These are phyloP conservation scores for Caenorhabditis panamensis DNA, from an alignment of 2,888 invertebrate genomes.

Conservation along the genomic window DNA sequence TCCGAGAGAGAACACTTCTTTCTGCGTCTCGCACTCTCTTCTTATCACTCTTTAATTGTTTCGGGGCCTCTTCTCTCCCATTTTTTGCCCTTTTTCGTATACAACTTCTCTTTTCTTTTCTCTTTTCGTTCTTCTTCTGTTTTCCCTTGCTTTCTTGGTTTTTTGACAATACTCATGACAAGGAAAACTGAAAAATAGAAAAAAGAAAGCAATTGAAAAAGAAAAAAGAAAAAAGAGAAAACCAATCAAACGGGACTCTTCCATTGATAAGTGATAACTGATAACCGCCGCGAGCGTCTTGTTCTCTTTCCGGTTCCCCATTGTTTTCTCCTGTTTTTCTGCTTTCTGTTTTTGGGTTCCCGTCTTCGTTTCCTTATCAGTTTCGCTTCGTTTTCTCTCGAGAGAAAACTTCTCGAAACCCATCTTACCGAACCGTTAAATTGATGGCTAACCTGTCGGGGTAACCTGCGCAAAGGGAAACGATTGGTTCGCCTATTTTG, in stretches of 20 bases:
- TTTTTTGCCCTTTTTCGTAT: slow-evolving; percentile 7
- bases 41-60: slow-evolving; percentile 18
- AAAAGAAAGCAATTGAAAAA: too few species aligned
- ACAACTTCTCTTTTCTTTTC: background rate
- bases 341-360: background rate
- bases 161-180: too few species aligned
- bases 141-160: too few species aligned
- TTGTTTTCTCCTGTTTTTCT: background rate
- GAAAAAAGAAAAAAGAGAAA: background rate
- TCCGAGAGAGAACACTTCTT: background rate
- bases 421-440: too few species aligned
- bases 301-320: slow-evolving; percentile 1
- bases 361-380: background rate
- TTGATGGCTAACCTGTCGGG: too few species aligned
- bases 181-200: too few species aligned
- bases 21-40: slow-evolving; percentile 10
- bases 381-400: background rate
- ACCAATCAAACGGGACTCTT: background rate
- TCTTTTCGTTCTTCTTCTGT: background rate
- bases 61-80: slow-evolving; percentile 6
- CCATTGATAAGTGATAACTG: background rate
- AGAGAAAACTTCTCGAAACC: slow-evolving; percentile 1
- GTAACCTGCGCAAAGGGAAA: too few species aligned
- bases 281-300: background rate
- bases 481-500: too few species aligned